Conservation (phyloP, 2,113 vertebrate species). For the Lichenostomus cassidix region DNA sequence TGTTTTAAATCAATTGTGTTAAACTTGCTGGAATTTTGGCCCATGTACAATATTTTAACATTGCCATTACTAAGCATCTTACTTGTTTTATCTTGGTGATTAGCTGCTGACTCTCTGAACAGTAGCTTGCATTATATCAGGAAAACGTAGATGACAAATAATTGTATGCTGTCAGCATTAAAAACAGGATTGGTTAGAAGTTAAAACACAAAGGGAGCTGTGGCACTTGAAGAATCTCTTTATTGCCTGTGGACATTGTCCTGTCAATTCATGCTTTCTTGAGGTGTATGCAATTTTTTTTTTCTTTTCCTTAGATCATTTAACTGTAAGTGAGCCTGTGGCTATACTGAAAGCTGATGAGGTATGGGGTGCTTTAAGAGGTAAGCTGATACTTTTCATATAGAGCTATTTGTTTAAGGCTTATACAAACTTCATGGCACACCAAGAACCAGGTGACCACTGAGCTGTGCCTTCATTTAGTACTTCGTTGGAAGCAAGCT, state of each 20-base stretch:
- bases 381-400: slow-evolving; percentile 65
- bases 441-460: background rate
- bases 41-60: background rate
- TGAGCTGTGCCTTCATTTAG: background rate
- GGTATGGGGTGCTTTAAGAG: slow-evolving; percentile 93
- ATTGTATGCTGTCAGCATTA: fast-evolving
- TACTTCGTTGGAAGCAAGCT: background rate
- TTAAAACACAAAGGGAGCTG: background rate
- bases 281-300: background rate
- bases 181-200: background rate
- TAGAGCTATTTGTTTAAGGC: background rate
- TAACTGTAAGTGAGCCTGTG: slow-evolving; percentile 75
- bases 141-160: background rate
- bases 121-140: background rate
- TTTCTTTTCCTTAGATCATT: slow-evolving; percentile 77
- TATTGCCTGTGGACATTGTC: background rate
- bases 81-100: background rate
- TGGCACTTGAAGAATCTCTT: background rate
- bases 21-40: background rate
- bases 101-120: background rate
- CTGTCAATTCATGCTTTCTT: background rate
- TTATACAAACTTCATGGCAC: background rate
- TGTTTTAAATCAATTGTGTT: background rate
- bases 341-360: slow-evolving; percentile 85
- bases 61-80: background rate